Percentiles rank a stretch among this genome's conserved stretches.
phyloP scores from a whole-genome alignment of 2,113 vertebrate genomes.

The Paramormyrops kingsleyae region DNA sequence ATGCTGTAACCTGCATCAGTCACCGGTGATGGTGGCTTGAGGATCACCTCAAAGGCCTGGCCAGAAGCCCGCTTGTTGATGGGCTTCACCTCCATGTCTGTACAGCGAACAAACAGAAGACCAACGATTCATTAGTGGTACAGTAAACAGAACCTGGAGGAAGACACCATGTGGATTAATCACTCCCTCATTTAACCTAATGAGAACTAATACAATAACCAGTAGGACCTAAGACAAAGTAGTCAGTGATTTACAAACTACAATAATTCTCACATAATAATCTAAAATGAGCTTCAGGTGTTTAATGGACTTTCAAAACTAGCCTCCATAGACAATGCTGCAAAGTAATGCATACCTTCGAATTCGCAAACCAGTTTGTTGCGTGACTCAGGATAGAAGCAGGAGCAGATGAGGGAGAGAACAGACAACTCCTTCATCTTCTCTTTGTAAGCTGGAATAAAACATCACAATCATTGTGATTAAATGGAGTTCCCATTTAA shows the following conservation, averaged over 20 bases:
- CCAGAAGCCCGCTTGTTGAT: slow-evolving; percentile 93
- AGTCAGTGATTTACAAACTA: neutral
- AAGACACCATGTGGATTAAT: neutral
- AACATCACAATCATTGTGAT: slow-evolving; percentile 11
- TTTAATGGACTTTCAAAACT: neutral
- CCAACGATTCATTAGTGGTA: neutral
- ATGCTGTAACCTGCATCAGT: slow-evolving; percentile 78
- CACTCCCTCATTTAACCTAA: neutral
- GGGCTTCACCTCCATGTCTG: slow-evolving; percentile 96
- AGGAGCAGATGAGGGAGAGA: slow-evolving; percentile 95
- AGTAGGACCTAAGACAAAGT: neutral
- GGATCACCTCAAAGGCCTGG: slow-evolving; percentile 95
- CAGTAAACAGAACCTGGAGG: neutral
- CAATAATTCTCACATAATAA: neutral
- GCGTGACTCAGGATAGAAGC: slow-evolving; percentile 87
- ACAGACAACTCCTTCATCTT: slow-evolving; percentile 99
- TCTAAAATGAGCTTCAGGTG: neutral
- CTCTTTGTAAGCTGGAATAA: slow-evolving; percentile 88
- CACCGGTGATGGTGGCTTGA: slow-evolving; percentile 87
- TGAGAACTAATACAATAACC: neutral
- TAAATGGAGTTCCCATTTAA: no score
- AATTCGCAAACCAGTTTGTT: slow-evolving; percentile 84
- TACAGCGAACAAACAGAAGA: slow-evolving; percentile 15
- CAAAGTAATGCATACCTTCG: slow-evolving; percentile 67
- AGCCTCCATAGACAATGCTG: neutral